Evolutionary conservation across 2,113 vertebrate species (phyloP).

Genomic region (Myxocyprinus asiaticus): DNA sequence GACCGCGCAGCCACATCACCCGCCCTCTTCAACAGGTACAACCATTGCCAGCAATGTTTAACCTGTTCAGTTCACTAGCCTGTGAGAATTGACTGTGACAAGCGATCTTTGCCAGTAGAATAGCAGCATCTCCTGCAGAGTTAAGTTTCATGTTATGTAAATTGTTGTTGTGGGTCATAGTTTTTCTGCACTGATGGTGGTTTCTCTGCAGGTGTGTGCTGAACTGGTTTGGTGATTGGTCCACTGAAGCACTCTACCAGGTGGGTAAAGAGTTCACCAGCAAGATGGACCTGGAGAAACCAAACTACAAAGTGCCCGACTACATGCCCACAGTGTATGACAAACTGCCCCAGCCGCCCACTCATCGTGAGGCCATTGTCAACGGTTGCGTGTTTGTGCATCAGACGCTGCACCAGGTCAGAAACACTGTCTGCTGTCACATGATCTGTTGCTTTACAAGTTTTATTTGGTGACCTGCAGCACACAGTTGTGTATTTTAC

Average conservation of each 20-base stretch:
- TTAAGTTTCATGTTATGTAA: no score
- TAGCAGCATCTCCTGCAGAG: no score
- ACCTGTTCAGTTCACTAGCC: not conserved
- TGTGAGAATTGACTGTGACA: not conserved
- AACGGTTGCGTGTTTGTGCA: conserved; percentile 98
- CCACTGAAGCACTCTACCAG: conserved; percentile 95
- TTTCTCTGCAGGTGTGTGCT: conserved; percentile 85
- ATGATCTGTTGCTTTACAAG: not conserved
- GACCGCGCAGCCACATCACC: conserved; percentile 97
- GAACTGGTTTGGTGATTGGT: conserved; percentile 99
- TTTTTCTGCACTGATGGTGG: not conserved
- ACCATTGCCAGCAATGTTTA: not conserved
- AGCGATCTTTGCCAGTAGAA: no score
- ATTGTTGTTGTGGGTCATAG: no score
- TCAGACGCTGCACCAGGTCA: conserved; percentile 95
- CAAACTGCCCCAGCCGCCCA: conserved; percentile 90
- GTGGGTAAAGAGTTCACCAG: conserved; percentile 98
- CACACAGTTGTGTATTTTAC: not conserved
- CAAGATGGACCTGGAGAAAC: conserved; percentile 99
- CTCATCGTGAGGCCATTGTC: conserved; percentile 93
- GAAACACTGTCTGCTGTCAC: not conserved
- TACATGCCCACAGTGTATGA: conserved; percentile 97
- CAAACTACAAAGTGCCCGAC: conserved; percentile 94
- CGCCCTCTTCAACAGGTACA: conserved; percentile 95
- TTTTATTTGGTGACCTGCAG: not conserved